phyloP scores from a whole-genome alignment of 2,797 vertebrate species.

The Petrocephalus sullivani region DNA sequence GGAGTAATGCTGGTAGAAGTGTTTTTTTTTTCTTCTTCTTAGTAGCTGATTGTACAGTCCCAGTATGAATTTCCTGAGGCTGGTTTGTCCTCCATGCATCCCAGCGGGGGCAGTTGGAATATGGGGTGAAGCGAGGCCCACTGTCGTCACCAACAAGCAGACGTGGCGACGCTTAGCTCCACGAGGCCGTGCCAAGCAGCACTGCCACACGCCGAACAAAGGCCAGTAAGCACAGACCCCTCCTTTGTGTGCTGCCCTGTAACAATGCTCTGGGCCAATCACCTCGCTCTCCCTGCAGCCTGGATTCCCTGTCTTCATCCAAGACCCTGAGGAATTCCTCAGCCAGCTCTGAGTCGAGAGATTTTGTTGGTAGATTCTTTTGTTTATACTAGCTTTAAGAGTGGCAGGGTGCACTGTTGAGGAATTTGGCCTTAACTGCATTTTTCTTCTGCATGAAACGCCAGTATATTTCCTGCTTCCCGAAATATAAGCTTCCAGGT shows the following conservation, averaged over 20 bases:
- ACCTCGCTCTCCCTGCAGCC: background rate
- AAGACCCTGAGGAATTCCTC: slow-evolving; percentile 39
- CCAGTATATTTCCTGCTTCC: background rate
- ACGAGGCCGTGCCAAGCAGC: slow-evolving; percentile 46
- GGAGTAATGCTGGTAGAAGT: background rate
- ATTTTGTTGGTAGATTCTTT: background rate
- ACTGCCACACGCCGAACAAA: slow-evolving; percentile 48
- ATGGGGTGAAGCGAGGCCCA: background rate
- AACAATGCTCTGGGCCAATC: slow-evolving; percentile 27
- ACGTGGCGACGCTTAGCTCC: background rate
- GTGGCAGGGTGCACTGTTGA: background rate
- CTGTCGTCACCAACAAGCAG: background rate
- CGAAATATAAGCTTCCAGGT: background rate
- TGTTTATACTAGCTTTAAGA: background rate
- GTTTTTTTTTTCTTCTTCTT: background rate
- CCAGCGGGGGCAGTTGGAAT: background rate
- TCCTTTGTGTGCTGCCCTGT: slow-evolving; percentile 31
- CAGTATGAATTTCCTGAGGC: background rate
- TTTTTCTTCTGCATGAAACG: background rate
- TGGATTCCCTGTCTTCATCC: slow-evolving; percentile 48
- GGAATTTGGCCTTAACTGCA: background rate
- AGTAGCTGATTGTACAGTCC: background rate
- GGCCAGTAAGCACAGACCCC: slow-evolving; percentile 42
- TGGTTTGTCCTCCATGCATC: background rate
- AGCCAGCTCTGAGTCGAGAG: background rate